Percentiles rank a stretch among this genome's conserved stretches.
These are phyloP conservation scores for Melanophora roralis DNA, from an alignment of 2,888 invertebrate species.

Conservation along the genomic window DNA sequence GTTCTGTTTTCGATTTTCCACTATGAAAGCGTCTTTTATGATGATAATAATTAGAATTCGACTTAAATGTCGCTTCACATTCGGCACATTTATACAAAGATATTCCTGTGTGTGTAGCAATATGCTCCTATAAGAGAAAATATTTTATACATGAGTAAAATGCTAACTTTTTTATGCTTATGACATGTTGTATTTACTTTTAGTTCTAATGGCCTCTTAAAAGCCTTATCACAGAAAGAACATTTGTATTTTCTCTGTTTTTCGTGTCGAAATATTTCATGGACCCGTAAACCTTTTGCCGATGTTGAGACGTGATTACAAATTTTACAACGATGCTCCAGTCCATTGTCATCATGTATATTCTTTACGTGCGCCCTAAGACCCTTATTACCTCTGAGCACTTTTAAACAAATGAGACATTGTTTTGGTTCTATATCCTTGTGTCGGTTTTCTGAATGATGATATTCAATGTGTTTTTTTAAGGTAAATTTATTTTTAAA, in stretches of 20 bases:
- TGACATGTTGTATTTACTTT: slow-evolving; percentile 65
- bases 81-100: slow-evolving; percentile 56
- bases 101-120: slow-evolving; percentile 56
- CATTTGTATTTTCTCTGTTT: slow-evolving; percentile 72
- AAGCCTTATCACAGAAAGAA: slow-evolving; percentile 73
- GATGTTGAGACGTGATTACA: slow-evolving; percentile 73
- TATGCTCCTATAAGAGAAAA: slow-evolving; percentile 51
- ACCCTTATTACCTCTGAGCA: slow-evolving; percentile 70
- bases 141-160: not conserved
- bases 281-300: slow-evolving; percentile 71
- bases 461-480: slow-evolving; percentile 71
- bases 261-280: slow-evolving; percentile 73
- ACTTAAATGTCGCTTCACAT: slow-evolving; percentile 55
- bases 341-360: slow-evolving; percentile 68
- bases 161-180: not conserved
- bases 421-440: slow-evolving; percentile 71
- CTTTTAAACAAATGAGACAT: slow-evolving; percentile 72
- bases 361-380: slow-evolving; percentile 73
- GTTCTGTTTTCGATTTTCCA: slow-evolving; percentile 43
- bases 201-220: slow-evolving; percentile 72
- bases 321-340: slow-evolving; percentile 71
- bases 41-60: slow-evolving; percentile 62
- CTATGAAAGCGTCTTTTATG: slow-evolving; percentile 58
- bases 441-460: slow-evolving; percentile 68
- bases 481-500: slow-evolving; percentile 69